Base-by-base conservation (phyloP, 2,888 invertebrate species). In the Rhagium mordax region DNA sequence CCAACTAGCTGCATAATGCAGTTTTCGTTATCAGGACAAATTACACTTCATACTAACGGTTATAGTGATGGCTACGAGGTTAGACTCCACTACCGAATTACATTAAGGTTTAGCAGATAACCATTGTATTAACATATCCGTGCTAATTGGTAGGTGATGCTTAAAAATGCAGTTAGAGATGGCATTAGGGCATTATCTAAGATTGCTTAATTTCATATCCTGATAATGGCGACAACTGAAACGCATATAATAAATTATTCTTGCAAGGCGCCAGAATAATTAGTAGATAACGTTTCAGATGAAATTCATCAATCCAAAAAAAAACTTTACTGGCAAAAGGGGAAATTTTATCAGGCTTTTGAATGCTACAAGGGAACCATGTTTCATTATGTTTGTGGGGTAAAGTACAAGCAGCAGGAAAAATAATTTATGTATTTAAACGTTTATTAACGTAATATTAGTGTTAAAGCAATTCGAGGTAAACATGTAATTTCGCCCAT, bases 401-500 rank as follows among this genome's bases (percentile, higher is more conserved):
- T 13, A 13, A 13, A 13, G 13, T 41, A 41, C 41, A 41, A 33
- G 41, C 21, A 4, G 2, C 21, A 18, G 53, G 53, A 8, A 15
- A 59, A 59, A 18, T 33, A 15, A 16, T 29, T 16, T 3, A 7
- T 8, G 18, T 27, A 33, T 33, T 15, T 53, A 18, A 53, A 29
- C 13, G 24, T 18, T 20, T 53, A 48, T 33, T 33, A 51, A 29
- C 18, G 13, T 29, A 33, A 65, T 53, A 53, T 33, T 55, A 53
- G 29, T 21, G 51, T 29, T 53, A 33, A 20, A 53, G 65, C 20
- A 41, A 53, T 65, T 64, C 33, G 53, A 33, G 20, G 6, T 20
- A 33, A 53, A 65, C 59, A 13, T 53, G 71, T 66, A 71, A 71
- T 71, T 71, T 71, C 20, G 61, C 66, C 61, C 66, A 71, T 71